Evolutionary conservation across 2,888 invertebrate species (phyloP), one percentile per base, ranked within the genome.

Genomic region (Lomographa bimaculata): DNA sequence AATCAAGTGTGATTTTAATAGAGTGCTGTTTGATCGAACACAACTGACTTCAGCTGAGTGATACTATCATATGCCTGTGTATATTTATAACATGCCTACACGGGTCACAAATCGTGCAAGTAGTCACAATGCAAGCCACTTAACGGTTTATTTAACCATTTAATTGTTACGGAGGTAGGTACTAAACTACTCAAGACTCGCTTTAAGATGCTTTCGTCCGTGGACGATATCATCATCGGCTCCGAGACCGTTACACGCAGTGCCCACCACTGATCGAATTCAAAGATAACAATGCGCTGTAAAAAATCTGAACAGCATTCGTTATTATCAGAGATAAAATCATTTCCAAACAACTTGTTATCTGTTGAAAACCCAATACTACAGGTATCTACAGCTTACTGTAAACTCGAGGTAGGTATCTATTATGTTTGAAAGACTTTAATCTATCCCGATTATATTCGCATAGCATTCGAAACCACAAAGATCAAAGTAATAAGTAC

Each of bases 1-100:
- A 79, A 85, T 82, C 81, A 77, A 83, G 78, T 77, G 80, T 76
- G 75, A 81, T 80, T 81, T 79, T 82, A 79, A 80, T 79, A 76
- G 71, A 80, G 72, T 70, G 66, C 68, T 67, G 72, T 56, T 64
- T n/a, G 71, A 71, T 73, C 63, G 57, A 63, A 54, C 68, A 43
- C 19, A 18, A 23, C 23, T 54, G 53, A 49, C 38, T 30, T 35
- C 20, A n/a, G n/a, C n/a, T n/a, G n/a, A n/a, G n/a, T n/a, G n/a
- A n/a, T n/a, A n/a, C n/a, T n/a, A n/a, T n/a, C n/a, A 18, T 23
- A 8, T 10, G 14, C 14, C 14, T 14, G 14, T 14, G 14, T 14
- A n/a, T n/a, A n/a, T n/a, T n/a, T n/a, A n/a, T n/a, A n/a, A n/a
- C n/a, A n/a, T n/a, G n/a, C n/a, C n/a, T n/a, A 48, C 46, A 54